Percentiles rank a stretch among this genome's conserved stretches.
Evolutionary conservation across 1,140 invertebrate species (phyloP).

Genomic region (Trissolcus basalis): DNA sequence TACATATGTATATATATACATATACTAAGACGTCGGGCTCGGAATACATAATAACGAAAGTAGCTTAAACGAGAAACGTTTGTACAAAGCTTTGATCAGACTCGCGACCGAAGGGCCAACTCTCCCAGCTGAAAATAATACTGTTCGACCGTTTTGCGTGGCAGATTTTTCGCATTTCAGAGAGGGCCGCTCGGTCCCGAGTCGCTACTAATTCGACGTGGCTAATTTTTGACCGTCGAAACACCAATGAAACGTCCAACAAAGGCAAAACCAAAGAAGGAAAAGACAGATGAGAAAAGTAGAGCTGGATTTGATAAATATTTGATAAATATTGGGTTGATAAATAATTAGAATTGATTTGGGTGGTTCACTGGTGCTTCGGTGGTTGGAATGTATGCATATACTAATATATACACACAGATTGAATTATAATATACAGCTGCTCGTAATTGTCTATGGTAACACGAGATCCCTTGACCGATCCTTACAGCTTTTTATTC

Average conservation of each 20-base stretch:
- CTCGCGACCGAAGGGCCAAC: slow-evolving; percentile 15
- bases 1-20: slow-evolving; percentile 41
- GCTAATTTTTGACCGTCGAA: no score
- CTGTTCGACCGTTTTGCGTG: slow-evolving; percentile 23
- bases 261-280: slow-evolving; percentile 5
- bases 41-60: slow-evolving; percentile 47
- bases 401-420: slow-evolving; percentile 27
- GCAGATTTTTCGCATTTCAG: slow-evolving; percentile 16
- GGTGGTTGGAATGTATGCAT: slow-evolving; percentile 31
- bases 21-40: slow-evolving; percentile 41
- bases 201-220: slow-evolving; percentile 37
- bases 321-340: neutral
- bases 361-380: no score
- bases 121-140: slow-evolving; percentile 35
- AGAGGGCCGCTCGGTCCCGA: slow-evolving; percentile 13
- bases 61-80: slow-evolving; percentile 46
- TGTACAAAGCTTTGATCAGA: slow-evolving; percentile 46
- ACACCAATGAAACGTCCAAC: slow-evolving; percentile 5
- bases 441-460: slow-evolving; percentile 50
- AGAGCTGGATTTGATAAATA: slow-evolving; percentile 6
- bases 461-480: slow-evolving; percentile 58
- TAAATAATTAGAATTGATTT: slow-evolving; percentile 12
- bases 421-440: slow-evolving; percentile 52
- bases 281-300: neutral
- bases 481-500: slow-evolving; percentile 48